A percentile compares a stretch with the other conserved stretches of the same genome.
Conservation (phyloP, 2,113 vertebrate genomes). For the Notechis scutatus region DNA sequence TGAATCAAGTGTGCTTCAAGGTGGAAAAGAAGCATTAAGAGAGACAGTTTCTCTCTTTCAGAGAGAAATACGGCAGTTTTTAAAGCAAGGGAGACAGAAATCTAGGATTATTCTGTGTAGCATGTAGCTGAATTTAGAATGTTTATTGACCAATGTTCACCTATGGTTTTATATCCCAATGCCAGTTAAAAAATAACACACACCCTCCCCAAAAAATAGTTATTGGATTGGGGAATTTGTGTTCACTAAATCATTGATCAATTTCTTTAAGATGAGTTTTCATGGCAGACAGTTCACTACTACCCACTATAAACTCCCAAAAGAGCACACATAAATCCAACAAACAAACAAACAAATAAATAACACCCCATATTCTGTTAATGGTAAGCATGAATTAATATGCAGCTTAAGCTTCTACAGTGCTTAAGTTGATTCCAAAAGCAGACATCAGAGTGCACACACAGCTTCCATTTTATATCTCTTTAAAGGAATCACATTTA, state of each 20-base stretch:
- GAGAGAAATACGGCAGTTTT: neutral
- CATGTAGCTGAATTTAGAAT: neutral
- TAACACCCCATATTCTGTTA: neutral
- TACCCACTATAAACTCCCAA: neutral
- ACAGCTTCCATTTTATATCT: neutral
- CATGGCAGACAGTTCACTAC: neutral
- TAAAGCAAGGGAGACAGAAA: neutral
- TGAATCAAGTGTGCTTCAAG: slow-evolving; percentile 10
- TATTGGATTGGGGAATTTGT: neutral
- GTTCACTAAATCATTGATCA: neutral
- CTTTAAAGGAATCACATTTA: neutral
- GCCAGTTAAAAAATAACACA: neutral
- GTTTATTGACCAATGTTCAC: neutral
- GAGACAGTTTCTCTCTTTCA: neutral
- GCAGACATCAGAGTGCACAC: neutral
- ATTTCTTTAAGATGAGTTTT: neutral
- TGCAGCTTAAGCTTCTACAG: neutral
- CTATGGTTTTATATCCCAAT: neutral
- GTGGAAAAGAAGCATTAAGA: neutral
- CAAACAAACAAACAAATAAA: neutral
- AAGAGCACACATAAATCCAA: neutral
- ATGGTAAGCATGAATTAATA: neutral
- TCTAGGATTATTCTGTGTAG: neutral
- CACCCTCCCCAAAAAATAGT: neutral
- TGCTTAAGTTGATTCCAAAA: neutral